phyloP scores from a whole-genome alignment of 2,797 vertebrate genomes.

The Lerista edwardsae region DNA sequence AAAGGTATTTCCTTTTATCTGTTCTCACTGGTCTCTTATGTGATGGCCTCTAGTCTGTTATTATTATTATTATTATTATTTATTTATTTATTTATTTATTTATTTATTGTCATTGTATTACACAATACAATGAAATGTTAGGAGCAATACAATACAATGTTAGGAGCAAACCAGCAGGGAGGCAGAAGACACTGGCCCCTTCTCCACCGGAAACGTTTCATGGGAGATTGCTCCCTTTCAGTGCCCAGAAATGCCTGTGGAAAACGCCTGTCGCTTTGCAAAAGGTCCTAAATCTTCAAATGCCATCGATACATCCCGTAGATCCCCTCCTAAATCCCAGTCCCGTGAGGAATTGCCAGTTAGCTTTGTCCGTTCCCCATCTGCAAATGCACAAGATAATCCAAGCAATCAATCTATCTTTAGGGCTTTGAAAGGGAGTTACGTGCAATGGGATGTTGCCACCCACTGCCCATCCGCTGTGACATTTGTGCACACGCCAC shows the following conservation, averaged over 20 bases:
- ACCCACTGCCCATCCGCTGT: accelerated
- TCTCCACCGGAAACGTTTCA: neutral
- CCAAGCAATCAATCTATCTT: constrained; percentile 19
- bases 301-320: neutral
- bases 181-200: no score
- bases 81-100: no score
- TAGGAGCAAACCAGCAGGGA: no score
- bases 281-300: constrained; percentile 13
- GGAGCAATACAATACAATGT: no score
- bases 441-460: neutral
- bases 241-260: accelerated
- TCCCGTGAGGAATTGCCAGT: constrained; percentile 24
- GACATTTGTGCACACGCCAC: accelerated
- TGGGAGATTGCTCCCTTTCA: neutral
- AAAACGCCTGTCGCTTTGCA: constrained; percentile 9
- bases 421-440: constrained; percentile 8
- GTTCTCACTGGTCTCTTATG: no score
- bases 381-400: constrained; percentile 14
- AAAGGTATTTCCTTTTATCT: no score
- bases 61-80: no score
- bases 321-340: constrained; percentile 3
- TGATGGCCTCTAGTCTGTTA: no score
- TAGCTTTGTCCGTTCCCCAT: constrained; percentile 29
- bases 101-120: no score
- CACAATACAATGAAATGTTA: no score